These are phyloP conservation scores for Muscidifurax raptorellus DNA, from an alignment of 1,140 invertebrate species.

Conservation along the genomic window DNA sequence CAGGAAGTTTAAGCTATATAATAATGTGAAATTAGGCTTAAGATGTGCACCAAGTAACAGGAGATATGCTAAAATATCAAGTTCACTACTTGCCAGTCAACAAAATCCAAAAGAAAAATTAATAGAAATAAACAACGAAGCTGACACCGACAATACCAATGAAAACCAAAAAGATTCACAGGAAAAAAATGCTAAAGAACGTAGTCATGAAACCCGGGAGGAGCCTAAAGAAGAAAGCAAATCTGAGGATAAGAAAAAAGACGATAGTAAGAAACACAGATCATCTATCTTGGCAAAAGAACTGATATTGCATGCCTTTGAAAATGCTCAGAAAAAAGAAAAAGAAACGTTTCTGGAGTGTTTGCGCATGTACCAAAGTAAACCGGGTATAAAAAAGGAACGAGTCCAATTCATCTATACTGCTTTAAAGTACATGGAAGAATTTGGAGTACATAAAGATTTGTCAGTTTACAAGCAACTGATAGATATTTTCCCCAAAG, in stretches of 20 bases:
- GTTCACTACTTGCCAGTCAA: background rate
- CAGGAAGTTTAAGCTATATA: background rate
- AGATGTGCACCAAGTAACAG: background rate
- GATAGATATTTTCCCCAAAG: slow-evolving; percentile 94
- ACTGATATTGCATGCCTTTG: slow-evolving; percentile 69
- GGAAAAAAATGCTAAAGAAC: background rate
- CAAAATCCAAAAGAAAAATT: slow-evolving; percentile 10
- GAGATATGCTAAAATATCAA: background rate
- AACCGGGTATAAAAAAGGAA: slow-evolving; percentile 80
- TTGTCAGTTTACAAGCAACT: slow-evolving; percentile 93
- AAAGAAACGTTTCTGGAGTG: slow-evolving; percentile 85
- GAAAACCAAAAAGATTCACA: background rate
- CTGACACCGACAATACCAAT: background rate
- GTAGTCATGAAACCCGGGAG: background rate
- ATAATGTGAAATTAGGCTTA: background rate
- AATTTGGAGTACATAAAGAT: slow-evolving; percentile 93
- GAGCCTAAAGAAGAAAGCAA: background rate
- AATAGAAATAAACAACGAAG: background rate
- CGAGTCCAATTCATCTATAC: slow-evolving; percentile 96
- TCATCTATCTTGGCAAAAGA: background rate
- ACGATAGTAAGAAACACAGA: background rate
- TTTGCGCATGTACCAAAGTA: slow-evolving; percentile 82
- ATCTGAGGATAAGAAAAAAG: background rate
- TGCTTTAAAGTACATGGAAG: slow-evolving; percentile 91
- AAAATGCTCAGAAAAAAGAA: slow-evolving; percentile 79